Base-by-base conservation (phyloP, 2,797 vertebrate genomes). In the Neosalanx taihuensis region DNA sequence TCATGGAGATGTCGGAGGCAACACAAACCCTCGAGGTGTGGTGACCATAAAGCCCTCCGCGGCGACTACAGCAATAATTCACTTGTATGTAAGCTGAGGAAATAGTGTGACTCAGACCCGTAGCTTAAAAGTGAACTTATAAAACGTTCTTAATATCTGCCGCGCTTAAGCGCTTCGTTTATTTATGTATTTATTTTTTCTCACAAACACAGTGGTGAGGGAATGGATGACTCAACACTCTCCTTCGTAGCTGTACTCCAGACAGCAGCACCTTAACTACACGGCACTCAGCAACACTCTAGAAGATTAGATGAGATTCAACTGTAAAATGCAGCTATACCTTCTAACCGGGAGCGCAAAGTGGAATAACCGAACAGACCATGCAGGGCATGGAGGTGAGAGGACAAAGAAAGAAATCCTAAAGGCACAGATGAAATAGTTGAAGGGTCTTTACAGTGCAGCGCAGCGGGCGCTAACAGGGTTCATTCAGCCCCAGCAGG, bases 401-500 rank as follows among this genome's bases (percentile, higher is more conserved):
- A 41, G 37, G 37, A 7, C 3, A 41, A 10, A 7, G 37, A 41
- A 12, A 41, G 37, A 41, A 41, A 41, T 41, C 2, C 37, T 41
- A 3, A 3, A 41, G 37, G 37, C 12, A 12, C 9, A 41, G 37
- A 12, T 41, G 2, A 41, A 41, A 41, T 41, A 9, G 35, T 37
- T 37, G 6, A 37, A 41, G 37, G 9, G 37, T 10, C 6, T 2
- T 9, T 9, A 41, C 37, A 12, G 37, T 41, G 37, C 2, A 41
- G 37, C 12, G 37, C 37, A 74, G 53, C 68, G 58, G 64, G 72
- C 72, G 73, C 74, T 72, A 68, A 3, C 66, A 30, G 33, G 60
- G 30, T 77, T 77, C 80, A 76, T 86, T 85, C 76, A 84, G 82
- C 73, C 81, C 70, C 71, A 53, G 80, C 76, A 77, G 82, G 86